Evolutionary conservation across 30 jellyfish, hydroid and myxozoan species (phyloP).

Genomic region (Rhopilema esculentum): DNA sequence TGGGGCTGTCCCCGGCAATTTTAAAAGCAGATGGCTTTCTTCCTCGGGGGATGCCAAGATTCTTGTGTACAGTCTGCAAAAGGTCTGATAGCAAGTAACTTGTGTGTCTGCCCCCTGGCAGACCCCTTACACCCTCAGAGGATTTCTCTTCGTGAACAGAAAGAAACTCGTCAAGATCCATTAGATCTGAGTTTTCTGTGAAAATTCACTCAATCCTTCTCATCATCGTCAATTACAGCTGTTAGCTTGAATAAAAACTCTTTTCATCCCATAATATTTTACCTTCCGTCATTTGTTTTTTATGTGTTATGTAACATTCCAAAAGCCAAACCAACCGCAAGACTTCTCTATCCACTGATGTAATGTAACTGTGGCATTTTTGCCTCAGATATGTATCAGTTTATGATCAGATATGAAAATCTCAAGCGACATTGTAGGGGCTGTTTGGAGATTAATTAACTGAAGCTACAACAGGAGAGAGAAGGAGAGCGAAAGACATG

Average conservation of each 20-base stretch:
- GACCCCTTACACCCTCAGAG: not conserved
- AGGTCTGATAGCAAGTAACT: slow-evolving; percentile 51
- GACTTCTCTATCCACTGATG: no score
- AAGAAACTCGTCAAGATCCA: slow-evolving; percentile 47
- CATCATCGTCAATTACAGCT: slow-evolving; percentile 13
- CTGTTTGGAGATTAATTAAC: no score
- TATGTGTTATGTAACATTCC: no score
- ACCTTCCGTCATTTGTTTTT: no score
- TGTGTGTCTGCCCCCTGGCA: not conserved
- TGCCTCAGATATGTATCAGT: no score
- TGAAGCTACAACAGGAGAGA: no score
- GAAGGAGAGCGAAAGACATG: no score
- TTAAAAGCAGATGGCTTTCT: slow-evolving; percentile 42
- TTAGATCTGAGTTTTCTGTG: slow-evolving; percentile 50
- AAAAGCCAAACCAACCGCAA: no score
- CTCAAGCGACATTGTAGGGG: no score
- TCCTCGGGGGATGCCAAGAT: slow-evolving; percentile 59
- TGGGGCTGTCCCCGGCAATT: slow-evolving; percentile 9
- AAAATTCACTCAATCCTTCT: not conserved
- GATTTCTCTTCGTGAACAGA: slow-evolving; percentile 41
- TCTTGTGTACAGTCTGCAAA: slow-evolving; percentile 52
- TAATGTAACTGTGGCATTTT: no score
- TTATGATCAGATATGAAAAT: no score
- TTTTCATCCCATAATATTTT: no score
- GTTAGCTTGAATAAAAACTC: not conserved